These are phyloP conservation scores for Vireo griseus DNA, from an alignment of 2,797 vertebrate genomes.

Conservation along the genomic window DNA sequence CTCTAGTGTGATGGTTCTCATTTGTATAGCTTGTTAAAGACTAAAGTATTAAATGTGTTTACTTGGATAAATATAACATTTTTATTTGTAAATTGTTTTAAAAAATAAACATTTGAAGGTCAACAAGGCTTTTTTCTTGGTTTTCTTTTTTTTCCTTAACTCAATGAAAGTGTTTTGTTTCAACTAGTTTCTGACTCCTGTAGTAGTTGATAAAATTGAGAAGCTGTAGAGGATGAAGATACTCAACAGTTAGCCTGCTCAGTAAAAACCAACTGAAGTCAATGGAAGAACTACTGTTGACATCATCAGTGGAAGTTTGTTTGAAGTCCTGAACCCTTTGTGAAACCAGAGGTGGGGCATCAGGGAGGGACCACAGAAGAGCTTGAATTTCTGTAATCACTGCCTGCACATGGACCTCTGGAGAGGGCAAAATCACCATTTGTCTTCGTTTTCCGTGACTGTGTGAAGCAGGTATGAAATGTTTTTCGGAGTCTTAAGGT, in stretches of 20 bases:
- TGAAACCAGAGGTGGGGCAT: not conserved
- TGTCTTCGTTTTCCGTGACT: not conserved
- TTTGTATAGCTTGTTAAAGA: conserved; percentile 76
- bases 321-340: not conserved
- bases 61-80: conserved; percentile 70
- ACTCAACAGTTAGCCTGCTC: not conserved
- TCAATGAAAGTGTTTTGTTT: not conserved
- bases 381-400: not conserved
- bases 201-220: not conserved
- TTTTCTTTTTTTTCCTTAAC: conserved; percentile 22
- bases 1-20: conserved; percentile 67
- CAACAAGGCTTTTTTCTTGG: conserved; percentile 55
- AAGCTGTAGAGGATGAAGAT: not conserved
- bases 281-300: not conserved
- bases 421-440: not conserved
- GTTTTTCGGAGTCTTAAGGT: not conserved
- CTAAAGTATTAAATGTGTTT: conserved; percentile 71
- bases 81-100: conserved; percentile 73
- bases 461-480: not conserved
- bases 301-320: not conserved
- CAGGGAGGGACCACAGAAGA: not conserved
- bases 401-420: not conserved
- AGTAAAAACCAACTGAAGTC: not conserved
- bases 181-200: not conserved
- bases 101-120: conserved; percentile 74